Percentiles rank a stretch among this genome's conserved stretches.
phyloP scores from a whole-genome alignment of 2,113 vertebrate genomes.

The Cebidichthys violaceus region DNA sequence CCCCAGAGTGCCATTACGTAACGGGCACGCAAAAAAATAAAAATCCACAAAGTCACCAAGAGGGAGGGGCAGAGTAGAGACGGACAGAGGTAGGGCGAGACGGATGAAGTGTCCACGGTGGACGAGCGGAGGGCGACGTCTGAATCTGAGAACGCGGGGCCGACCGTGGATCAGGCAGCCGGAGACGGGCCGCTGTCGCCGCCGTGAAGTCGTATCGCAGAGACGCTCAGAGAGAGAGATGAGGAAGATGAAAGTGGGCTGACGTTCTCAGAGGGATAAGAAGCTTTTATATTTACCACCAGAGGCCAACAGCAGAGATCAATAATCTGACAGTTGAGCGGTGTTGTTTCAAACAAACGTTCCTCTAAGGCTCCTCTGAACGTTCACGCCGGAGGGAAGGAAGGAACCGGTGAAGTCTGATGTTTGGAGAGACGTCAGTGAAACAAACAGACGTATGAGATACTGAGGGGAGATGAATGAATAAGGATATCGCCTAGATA shows the following conservation, averaged over 20 bases:
- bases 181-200: constrained; percentile 38
- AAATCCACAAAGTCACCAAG: constrained; percentile 66
- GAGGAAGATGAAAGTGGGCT: constrained; percentile 30
- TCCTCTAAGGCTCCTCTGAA: too few relatives aligned
- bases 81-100: neutral
- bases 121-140: constrained; percentile 27
- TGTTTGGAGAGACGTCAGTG: neutral
- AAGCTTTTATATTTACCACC: constrained; percentile 39
- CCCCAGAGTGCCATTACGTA: constrained; percentile 71
- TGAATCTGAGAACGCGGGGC: constrained; percentile 40
- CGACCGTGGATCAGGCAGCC: constrained; percentile 51
- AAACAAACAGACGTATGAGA: too few relatives aligned
- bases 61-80: constrained; percentile 35
- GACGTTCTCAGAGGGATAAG: constrained; percentile 29
- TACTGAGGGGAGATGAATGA: too few relatives aligned
- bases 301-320: constrained; percentile 19
- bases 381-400: neutral
- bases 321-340: constrained; percentile 27
- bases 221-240: constrained; percentile 1
- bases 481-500: too few relatives aligned
- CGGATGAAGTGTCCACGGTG: neutral
- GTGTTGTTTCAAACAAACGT: neutral
- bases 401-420: neutral
- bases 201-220: constrained; percentile 29
- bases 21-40: constrained; percentile 71